Evolutionary conservation across 2,888 invertebrate species (phyloP), one percentile per base, ranked within the genome.

Genomic region (Biston stratarius): DNA sequence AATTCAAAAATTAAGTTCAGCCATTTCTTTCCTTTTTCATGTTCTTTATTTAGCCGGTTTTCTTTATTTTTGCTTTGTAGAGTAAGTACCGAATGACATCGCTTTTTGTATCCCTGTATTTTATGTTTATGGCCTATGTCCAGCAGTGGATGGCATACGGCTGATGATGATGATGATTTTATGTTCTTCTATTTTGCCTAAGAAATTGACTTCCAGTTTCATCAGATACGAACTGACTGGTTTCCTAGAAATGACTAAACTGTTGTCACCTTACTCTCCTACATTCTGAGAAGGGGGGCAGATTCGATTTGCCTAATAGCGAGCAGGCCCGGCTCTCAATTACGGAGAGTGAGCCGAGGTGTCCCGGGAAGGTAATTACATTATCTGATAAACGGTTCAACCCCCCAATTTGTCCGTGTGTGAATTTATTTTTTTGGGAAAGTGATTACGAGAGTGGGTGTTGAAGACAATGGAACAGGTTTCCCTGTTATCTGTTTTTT

Each of bases 291-390:
- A 77, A 80, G 83, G 77, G 84, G 83, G 84, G 74, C 75, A 89
- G 89, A 92, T 94, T 94, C 93, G 92, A 93, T 94, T 94, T 94
- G 92, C 93, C 93, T 94, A 94, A 94, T 93, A 93, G 92, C 67
- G 86, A 82, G 85, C 83, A 83, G 85, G 69, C 70, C 84, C 86
- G 85, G 86, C 90, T 89, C 91, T 91, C 93, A 92, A 91, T 93
- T 93, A 91, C 89, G 83, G 79, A 85, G 89, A 91, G 90, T 92
- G 90, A 74, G 70, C 63, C 75, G 89, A 92, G 91, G 91, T 92
- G 91, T 91, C 90, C 90, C 91, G 85, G 80, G 83, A 84, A 89
- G 87, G 87, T 93, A 92, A 94, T 94, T 92, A 92, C 91, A 92
- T 94, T 94, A 93, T 91, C 92, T 85, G 91, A 89, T 90, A 91